phyloP scores from a whole-genome alignment of 2,797 vertebrate species.

The Hipposideros larvatus region DNA sequence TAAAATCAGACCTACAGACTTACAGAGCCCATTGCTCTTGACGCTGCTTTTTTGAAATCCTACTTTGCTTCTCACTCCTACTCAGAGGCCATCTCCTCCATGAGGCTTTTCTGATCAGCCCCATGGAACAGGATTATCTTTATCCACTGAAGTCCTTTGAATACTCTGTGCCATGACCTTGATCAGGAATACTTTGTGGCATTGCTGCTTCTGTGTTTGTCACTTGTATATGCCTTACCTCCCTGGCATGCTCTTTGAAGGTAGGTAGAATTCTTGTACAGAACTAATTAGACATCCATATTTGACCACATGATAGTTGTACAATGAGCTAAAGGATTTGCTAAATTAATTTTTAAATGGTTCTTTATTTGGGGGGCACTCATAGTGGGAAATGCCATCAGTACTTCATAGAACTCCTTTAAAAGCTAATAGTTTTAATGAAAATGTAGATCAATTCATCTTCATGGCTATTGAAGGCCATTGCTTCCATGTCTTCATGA shows the following conservation, averaged over 20 bases:
- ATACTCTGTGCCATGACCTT: not conserved
- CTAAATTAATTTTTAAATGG: conserved; percentile 31
- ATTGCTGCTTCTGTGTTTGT: not conserved
- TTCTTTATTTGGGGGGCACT: not conserved
- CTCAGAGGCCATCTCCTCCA: not conserved
- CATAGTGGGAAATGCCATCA: not conserved
- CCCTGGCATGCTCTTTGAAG: not conserved
- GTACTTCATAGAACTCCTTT: not conserved
- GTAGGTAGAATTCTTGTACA: not conserved
- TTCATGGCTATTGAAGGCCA: not conserved
- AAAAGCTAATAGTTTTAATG: conserved; percentile 37
- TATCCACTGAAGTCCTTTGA: not conserved
- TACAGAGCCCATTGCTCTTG: not conserved
- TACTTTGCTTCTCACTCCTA: not conserved
- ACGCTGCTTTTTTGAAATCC: not conserved
- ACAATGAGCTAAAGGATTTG: conserved; percentile 32
- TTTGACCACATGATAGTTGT: not conserved
- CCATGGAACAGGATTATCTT: not conserved
- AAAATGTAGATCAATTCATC: conserved; percentile 11
- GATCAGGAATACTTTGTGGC: not conserved
- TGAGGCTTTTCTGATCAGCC: not conserved
- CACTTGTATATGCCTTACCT: not conserved
- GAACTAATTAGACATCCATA: not conserved
- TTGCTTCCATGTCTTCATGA: not conserved
- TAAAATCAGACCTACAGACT: not conserved